phyloP scores from a whole-genome alignment of 2,113 vertebrate genomes.

The Tetraodon nigroviridis region DNA sequence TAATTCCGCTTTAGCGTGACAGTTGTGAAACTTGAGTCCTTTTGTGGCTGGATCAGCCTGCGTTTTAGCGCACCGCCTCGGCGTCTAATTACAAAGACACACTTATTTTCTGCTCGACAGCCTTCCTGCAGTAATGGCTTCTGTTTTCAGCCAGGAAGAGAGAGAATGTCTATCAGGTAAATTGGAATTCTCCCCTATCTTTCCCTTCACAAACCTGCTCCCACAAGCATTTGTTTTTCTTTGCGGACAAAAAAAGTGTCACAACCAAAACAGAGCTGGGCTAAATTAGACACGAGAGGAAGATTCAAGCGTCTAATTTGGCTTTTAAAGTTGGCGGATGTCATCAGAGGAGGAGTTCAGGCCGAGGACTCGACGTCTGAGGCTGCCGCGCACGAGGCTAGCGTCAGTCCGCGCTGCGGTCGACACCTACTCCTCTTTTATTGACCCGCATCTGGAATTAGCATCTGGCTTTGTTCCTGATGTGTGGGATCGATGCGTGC shows the following conservation, averaged over 20 bases:
- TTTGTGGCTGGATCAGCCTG: conserved; percentile 58
- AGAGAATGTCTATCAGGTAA: conserved; percentile 63
- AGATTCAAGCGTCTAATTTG: conserved; percentile 1
- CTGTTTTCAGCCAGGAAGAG: conserved; percentile 59
- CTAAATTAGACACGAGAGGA: not conserved
- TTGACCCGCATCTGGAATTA: conserved; percentile 61
- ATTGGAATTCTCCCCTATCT: conserved; percentile 66
- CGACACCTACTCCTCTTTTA: conserved; percentile 59
- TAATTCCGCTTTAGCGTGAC: conserved; percentile 43
- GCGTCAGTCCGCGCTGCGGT: conserved; percentile 34
- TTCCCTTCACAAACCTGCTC: conserved; percentile 45
- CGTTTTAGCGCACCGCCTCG: conserved; percentile 60
- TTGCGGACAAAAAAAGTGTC: conserved; percentile 11
- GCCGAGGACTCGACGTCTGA: not conserved
- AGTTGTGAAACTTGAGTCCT: conserved; percentile 47
- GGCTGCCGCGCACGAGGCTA: conserved; percentile 24
- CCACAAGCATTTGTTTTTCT: conserved; percentile 45
- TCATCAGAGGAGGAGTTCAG: too few species aligned
- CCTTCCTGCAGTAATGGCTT: conserved; percentile 66
- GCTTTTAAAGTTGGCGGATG: too few species aligned
- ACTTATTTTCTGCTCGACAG: conserved; percentile 75
- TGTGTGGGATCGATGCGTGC: conserved; percentile 52
- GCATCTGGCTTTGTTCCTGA: conserved; percentile 47
- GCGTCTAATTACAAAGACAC: conserved; percentile 72
- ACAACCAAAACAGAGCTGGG: conserved; percentile 21